phyloP scores from a whole-genome alignment of 2,113 vertebrate species.

The Speoplatyrhinus poulsoni region DNA sequence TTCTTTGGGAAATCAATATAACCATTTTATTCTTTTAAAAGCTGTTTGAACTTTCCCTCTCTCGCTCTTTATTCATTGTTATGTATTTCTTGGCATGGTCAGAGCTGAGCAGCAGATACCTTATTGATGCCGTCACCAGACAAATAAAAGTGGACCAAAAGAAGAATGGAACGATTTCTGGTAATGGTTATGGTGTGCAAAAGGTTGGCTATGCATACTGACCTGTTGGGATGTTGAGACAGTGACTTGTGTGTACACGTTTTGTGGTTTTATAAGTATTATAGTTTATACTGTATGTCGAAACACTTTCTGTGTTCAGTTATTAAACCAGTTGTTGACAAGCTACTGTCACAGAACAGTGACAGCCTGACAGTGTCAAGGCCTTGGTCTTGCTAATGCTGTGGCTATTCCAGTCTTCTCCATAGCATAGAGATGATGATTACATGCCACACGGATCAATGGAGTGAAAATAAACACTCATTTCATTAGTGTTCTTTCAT shows the following conservation, averaged over 20 bases:
- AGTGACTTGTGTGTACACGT: background rate
- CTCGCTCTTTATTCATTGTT: constrained; percentile 40
- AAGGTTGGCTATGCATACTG: constrained; percentile 27
- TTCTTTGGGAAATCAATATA: constrained; percentile 54
- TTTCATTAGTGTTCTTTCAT: too few relatives aligned
- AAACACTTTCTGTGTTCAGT: background rate
- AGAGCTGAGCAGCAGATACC: constrained; percentile 63
- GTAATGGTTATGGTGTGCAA: constrained; percentile 40
- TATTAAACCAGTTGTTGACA: background rate
- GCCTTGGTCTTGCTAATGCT: background rate
- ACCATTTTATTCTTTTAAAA: constrained; percentile 48
- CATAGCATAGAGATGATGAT: background rate
- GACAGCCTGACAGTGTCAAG: too few relatives aligned
- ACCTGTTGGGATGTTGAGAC: constrained; percentile 35
- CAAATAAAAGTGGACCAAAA: constrained; percentile 56
- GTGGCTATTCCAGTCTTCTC: background rate
- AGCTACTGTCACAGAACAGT: background rate
- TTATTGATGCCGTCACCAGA: constrained; percentile 57
- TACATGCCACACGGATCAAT: background rate
- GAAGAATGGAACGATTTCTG: constrained; percentile 60
- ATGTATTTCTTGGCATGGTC: constrained; percentile 68
- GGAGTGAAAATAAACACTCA: background rate
- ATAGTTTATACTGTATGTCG: background rate
- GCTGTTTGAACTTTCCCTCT: constrained; percentile 20
- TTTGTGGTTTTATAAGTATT: background rate